Conservation (phyloP, 2,797 vertebrate genomes). For the Vipera latastei region DNA sequence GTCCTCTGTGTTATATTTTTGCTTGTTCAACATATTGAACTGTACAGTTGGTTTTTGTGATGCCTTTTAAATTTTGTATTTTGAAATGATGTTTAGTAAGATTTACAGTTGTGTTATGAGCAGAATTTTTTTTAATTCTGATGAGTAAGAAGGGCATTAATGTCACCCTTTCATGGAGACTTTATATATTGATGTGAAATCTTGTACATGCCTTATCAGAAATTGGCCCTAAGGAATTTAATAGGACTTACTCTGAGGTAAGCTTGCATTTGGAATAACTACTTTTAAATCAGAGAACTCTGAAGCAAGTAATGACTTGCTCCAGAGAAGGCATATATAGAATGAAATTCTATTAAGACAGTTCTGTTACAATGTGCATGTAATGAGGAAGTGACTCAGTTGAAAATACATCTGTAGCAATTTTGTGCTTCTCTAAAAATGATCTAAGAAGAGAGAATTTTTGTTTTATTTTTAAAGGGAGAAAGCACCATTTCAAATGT, state of each 20-base stretch:
- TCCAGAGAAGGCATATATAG: neutral
- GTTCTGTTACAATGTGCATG: neutral
- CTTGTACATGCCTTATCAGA: neutral
- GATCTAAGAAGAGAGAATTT: neutral
- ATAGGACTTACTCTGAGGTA: neutral
- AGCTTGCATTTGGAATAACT: neutral
- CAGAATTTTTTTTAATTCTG: neutral
- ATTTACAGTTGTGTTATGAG: neutral
- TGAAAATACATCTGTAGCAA: conserved; percentile 1
- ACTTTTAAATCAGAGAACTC: neutral
- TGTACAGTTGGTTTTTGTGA: neutral
- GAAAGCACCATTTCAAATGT: conserved; percentile 13
- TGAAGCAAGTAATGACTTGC: neutral
- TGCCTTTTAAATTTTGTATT: conserved; percentile 12
- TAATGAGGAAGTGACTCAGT: conserved; percentile 18
- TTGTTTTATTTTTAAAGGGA: conserved; percentile 1
- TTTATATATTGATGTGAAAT: neutral
- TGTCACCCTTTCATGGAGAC: neutral
- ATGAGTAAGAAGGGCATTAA: neutral
- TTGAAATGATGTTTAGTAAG: neutral
- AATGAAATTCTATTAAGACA: neutral
- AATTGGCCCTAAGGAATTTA: neutral
- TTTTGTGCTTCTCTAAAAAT: conserved; percentile 1
- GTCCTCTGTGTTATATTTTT: neutral
- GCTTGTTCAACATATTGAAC: neutral